phyloP scores from a whole-genome alignment of 2,113 vertebrate genomes.

The Abramis brama region DNA sequence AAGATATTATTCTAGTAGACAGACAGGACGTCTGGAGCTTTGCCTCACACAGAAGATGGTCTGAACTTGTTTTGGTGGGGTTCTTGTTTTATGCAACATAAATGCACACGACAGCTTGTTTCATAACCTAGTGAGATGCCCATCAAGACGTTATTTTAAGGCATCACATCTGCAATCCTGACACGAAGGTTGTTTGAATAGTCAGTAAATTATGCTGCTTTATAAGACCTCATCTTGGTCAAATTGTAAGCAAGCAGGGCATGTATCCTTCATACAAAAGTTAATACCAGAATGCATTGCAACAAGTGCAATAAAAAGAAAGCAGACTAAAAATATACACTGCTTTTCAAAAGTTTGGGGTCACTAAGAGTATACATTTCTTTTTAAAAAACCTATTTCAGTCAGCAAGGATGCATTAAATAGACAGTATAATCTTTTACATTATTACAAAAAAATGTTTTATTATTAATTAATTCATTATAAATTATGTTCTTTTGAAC shows the following conservation, averaged over 20 bases:
- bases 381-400: not conserved
- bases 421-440: not conserved
- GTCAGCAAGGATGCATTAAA: not conserved
- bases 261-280: not conserved
- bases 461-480: no score
- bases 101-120: not conserved
- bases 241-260: not conserved
- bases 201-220: not conserved
- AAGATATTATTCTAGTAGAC: not conserved
- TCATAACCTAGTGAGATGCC: no score
- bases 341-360: not conserved
- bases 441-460: no score
- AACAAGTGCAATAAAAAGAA: not conserved
- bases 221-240: not conserved
- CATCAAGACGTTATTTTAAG: not conserved
- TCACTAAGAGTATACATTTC: not conserved
- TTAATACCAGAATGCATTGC: not conserved
- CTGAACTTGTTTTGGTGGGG: not conserved
- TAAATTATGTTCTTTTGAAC: not conserved
- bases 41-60: not conserved
- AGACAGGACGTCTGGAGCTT: slow-evolving; percentile 3
- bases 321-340: not conserved
- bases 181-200: not conserved
- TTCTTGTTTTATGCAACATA: not conserved
- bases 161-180: not conserved